Evolutionary conservation across 53 echinoderm and acorn worm species (phyloP), one percentile per base, ranked within the genome.

Genomic region (Crossaster papposus): DNA sequence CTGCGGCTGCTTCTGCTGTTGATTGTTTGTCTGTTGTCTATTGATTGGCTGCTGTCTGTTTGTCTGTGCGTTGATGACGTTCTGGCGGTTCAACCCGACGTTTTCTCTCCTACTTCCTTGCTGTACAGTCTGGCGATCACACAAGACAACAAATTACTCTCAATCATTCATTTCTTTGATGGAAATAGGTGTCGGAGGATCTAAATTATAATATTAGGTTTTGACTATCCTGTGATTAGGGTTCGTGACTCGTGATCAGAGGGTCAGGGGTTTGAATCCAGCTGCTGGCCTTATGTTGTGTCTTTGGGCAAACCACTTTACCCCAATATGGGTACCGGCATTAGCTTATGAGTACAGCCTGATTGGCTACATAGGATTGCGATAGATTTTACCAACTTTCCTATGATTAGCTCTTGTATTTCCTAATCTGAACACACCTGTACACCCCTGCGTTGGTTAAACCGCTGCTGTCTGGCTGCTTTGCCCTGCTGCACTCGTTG

Each of bases 401-500:
- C 30, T 1, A 14, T 17, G 62, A 62, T 44, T 44, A 44, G 44
- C 44, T 7, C 44, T 5, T 44, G 3, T 18, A 17, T 9, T 3
- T 23, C 23, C 62, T 18, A 36, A 76, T 37, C 22, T 52, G 29
- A 9, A 74, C 87, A 36, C 4, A 87, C 87, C 87, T 87, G 87
- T 30, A 87, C 77, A 3, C 90, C 90, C 71, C 90, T 70, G n/a
- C 35, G 33, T 81, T 82, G 90, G 81, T 71, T 81, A 58, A 90
- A 82, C 90, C 33, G 82, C 81, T 90, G 90, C 90, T 90, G 90
- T 72, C 90, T 81, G 4, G 73, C 81, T 23, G 72, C 37, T 52
- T 70, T 90, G 32, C 71, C 30, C 71, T 70, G 73, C 82, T 90
- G 90, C 22, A 72, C 26, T 0, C 36, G 87, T 30, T 87, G 87